phyloP scores from a whole-genome alignment of 2,888 invertebrate genomes.

The Metallyticus violacea region DNA sequence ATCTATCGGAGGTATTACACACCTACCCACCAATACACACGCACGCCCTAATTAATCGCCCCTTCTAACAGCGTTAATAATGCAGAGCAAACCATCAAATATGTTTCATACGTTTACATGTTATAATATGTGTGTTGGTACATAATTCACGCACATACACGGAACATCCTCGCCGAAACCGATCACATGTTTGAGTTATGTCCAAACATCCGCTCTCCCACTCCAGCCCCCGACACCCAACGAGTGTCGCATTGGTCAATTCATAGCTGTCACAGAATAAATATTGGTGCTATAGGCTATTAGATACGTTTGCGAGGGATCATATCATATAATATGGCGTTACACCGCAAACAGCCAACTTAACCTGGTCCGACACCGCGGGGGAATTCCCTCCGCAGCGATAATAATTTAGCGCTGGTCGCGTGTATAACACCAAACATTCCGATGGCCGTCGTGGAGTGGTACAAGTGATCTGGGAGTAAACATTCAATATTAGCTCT shows the following conservation, averaged over 20 bases:
- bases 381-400: not conserved
- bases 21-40: not conserved
- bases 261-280: conserved; percentile 28
- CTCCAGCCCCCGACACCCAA: not conserved
- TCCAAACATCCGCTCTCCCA: not conserved
- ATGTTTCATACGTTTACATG: conserved; percentile 1
- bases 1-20: not conserved
- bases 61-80: not conserved
- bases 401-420: not conserved
- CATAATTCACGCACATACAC: not conserved
- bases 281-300: conserved; percentile 24
- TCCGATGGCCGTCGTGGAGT: not conserved
- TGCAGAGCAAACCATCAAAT: not conserved
- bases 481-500: conserved; percentile 25
- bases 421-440: not conserved
- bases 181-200: not conserved
- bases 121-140: not conserved
- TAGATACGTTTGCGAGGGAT: conserved; percentile 19
- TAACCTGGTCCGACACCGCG: not conserved
- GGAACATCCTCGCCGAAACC: not conserved
- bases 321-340: conserved; percentile 3
- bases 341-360: not conserved
- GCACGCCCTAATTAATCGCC: not conserved
- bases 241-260: conserved; percentile 3
- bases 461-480: not conserved